Conservation (phyloP, 2,888 invertebrate genomes). For the Argyra leucocephala region DNA sequence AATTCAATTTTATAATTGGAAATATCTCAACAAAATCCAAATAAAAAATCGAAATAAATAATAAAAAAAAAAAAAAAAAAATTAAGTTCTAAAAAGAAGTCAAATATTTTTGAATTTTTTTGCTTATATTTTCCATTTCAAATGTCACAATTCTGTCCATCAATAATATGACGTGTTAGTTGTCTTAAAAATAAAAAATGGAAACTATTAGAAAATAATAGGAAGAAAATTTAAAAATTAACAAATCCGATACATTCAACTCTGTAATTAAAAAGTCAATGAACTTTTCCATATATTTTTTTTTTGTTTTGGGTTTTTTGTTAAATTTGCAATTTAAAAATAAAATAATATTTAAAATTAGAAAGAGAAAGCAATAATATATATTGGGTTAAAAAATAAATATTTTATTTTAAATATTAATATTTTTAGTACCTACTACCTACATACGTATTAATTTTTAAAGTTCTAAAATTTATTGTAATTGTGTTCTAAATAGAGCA, state of each 20-base stretch:
- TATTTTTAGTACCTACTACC: background rate
- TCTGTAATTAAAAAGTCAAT: background rate
- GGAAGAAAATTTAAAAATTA: background rate
- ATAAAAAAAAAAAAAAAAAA: too few species aligned
- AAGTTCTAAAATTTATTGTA: background rate
- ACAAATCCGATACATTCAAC: background rate
- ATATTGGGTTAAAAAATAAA: too few species aligned
- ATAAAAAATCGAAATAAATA: too few species aligned
- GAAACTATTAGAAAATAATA: background rate
- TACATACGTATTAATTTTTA: too few species aligned
- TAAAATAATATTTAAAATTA: background rate
- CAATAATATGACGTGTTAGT: background rate
- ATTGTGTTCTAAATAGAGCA: background rate
- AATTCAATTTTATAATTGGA: too few species aligned
- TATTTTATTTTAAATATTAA: too few species aligned
- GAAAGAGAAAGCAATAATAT: too few species aligned
- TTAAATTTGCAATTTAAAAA: conserved; percentile 3
- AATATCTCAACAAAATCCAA: too few species aligned
- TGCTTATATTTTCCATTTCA: background rate
- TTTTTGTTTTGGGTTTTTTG: too few species aligned
- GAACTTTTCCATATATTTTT: too few species aligned
- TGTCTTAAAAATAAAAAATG: background rate
- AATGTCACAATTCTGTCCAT: conserved; percentile 4
- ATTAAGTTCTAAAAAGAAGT: too few species aligned
- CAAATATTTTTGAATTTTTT: too few species aligned